Percentiles rank a stretch among this genome's conserved stretches.
Evolutionary conservation across 2,797 vertebrate species (phyloP).

Genomic region (Hapalemur alaotrensis): DNA sequence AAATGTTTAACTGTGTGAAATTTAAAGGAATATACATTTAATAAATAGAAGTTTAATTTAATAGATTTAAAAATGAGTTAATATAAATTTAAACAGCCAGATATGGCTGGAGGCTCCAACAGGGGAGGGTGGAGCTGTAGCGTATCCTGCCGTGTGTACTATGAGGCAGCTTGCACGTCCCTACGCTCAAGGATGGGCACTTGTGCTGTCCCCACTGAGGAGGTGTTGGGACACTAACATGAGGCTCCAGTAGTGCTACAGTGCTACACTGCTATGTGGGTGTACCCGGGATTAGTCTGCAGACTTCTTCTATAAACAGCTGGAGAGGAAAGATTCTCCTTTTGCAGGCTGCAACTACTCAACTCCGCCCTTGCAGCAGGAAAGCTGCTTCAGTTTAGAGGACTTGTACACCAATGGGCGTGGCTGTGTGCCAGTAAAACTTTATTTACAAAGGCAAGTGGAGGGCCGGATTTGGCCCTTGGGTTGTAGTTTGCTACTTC

Average conservation of each 20-base stretch:
- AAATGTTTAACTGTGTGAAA: neutral
- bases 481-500: neutral
- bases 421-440: neutral
- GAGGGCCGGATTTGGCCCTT: neutral
- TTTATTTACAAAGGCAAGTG: neutral
- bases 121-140: too few relatives aligned
- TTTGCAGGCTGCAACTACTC: neutral
- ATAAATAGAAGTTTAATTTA: neutral
- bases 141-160: too few relatives aligned
- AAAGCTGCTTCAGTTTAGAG: neutral
- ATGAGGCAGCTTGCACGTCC: neutral
- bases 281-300: too few relatives aligned
- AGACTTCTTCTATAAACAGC: neutral
- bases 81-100: neutral
- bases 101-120: neutral
- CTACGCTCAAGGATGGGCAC: neutral
- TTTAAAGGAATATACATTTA: neutral
- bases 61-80: neutral
- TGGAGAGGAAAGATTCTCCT: too few relatives aligned
- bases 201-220: neutral
- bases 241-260: neutral
- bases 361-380: neutral
- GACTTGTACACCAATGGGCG: rapidly evolving
- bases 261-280: neutral
- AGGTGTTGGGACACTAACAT: neutral